Conservation (phyloP, 2,888 invertebrate species). For the Glyphotaelius pellucidus region DNA sequence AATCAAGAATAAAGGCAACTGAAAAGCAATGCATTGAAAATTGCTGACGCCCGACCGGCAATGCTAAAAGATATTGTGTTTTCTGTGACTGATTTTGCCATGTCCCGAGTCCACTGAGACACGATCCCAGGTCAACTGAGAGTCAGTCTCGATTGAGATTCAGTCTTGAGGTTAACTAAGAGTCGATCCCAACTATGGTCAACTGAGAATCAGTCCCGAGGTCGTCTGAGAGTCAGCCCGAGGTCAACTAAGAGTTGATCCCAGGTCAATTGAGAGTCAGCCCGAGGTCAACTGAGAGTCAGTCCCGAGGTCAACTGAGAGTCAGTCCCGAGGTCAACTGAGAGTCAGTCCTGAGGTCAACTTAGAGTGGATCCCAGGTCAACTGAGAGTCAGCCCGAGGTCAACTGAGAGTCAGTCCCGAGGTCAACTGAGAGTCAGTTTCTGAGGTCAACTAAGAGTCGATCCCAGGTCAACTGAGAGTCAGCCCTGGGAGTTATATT, state of each 20-base stretch:
- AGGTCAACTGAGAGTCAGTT: too few relatives aligned
- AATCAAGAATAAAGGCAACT: slow-evolving; percentile 14
- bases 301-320: not conserved
- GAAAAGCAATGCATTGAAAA: not conserved
- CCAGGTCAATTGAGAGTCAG: not conserved
- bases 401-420: not conserved
- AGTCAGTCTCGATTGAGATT: not conserved
- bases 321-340: too few relatives aligned
- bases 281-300: not conserved
- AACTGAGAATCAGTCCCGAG: too few relatives aligned
- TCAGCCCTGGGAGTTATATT: not conserved
- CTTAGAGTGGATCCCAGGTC: too few relatives aligned
- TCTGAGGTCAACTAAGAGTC: not conserved
- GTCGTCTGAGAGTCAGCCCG: too few relatives aligned
- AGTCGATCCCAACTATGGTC: too few relatives aligned
- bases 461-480: too few relatives aligned
- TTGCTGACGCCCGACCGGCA: not conserved
- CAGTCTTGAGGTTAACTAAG: not conserved
- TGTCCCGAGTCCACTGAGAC: not conserved
- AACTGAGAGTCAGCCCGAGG: not conserved
- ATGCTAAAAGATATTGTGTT: slow-evolving; percentile 3
- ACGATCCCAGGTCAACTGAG: not conserved
- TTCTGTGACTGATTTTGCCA: slow-evolving; percentile 44
- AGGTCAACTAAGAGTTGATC: too few relatives aligned
- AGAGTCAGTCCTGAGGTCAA: too few relatives aligned